These are phyloP conservation scores for Graptemys geographica DNA, from an alignment of 2,797 vertebrate genomes.

Conservation along the genomic window DNA sequence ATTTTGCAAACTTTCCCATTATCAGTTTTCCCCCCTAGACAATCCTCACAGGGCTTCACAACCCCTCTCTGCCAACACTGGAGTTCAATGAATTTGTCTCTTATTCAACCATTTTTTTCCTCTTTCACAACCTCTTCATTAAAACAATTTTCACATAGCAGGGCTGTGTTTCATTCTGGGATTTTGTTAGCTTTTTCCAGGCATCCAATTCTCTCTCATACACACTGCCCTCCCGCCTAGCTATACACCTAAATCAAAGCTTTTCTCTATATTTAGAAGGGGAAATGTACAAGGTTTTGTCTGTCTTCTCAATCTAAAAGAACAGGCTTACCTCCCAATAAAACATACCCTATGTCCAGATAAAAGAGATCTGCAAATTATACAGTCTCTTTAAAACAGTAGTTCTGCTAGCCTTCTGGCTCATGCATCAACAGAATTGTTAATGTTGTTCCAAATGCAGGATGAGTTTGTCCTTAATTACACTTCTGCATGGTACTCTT, in stretches of 20 bases:
- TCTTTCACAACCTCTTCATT: background rate
- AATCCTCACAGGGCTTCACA: background rate
- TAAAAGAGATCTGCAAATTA: background rate
- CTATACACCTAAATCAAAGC: background rate
- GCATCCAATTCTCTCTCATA: background rate
- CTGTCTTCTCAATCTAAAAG: background rate
- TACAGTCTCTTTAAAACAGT: background rate
- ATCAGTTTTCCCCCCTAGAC: background rate
- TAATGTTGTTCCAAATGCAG: background rate
- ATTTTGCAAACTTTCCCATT: conserved; percentile 62
- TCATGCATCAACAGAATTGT: background rate
- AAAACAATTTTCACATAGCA: background rate
- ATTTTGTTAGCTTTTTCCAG: background rate
- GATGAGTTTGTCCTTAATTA: background rate
- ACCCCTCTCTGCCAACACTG: background rate
- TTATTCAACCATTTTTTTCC: background rate
- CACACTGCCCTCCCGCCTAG: background rate
- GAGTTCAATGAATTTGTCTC: background rate
- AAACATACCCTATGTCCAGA: background rate
- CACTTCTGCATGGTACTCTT: background rate
- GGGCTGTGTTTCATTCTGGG: background rate
- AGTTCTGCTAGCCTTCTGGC: background rate
- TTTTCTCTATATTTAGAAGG: background rate
- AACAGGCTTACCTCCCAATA: background rate
- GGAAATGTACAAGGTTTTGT: background rate